Evolutionary conservation across 1,140 invertebrate species (phyloP), one percentile per base, ranked within the genome.

Genomic region (Drosophila arizonae): DNA sequence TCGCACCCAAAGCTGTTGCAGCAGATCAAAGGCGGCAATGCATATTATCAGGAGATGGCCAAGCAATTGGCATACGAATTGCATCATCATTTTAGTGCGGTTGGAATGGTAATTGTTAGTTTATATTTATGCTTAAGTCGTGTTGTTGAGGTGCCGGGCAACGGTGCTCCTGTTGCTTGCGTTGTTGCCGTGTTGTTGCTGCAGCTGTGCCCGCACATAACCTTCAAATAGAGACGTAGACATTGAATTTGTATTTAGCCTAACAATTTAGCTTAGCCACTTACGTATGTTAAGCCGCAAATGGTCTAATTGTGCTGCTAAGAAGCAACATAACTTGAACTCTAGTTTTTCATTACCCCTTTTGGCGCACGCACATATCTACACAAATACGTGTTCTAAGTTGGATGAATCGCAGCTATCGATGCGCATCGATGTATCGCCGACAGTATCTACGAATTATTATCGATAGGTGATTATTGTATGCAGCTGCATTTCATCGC

Each of bases 11-110:
- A 89, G 24, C 15, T 21, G 79, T 46, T 67, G 60, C 24, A 86
- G 30, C 11, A 80, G 58, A 41, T 86, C 81, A 66, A 73, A 80
- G 6, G 56, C 48, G 6, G 43, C 61, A 24, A 79, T 46, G 33
- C 85, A 45, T 6, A 82, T 45, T 15, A 77, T 30, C 26, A 87
- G 66, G 6, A 88, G 50, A 9, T 61, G 56, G 51, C 82, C 69
- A 9, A 87, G 45, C 13, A 82, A 51, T 43, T 55, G 41, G 65
- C 76, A 79, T 6, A 87, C 33, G 24, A 77, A 48, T 46, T 78
- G 58, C 48, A 79, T 51, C 79, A 87, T 88, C 79, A 87, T 88
- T 45, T 57, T 79, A 51, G 13, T 4, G 21, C 11, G 50, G 50
- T 48, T n/a, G 68, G 79, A 81, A 81, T 82, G 68, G 46, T 64